Base-by-base conservation (phyloP, 2,113 vertebrate genomes). In the Pongo pygmaeus region DNA sequence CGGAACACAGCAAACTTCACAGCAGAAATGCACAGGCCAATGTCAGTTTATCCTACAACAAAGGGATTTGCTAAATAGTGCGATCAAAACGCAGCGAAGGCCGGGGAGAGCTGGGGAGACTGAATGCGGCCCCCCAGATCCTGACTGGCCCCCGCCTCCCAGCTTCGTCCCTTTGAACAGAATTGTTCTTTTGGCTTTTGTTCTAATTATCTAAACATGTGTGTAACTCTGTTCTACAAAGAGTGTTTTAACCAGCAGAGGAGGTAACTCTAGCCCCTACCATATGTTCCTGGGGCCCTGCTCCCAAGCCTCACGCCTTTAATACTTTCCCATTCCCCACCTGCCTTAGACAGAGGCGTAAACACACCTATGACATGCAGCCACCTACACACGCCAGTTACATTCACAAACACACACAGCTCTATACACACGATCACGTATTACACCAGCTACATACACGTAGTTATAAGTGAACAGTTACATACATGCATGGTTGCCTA, bases 1-100 rank as follows among this genome's bases (percentile, higher is more conserved):
- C 61, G 61, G 96, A 97, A 98, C 85, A 91, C 79, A 94, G 96
- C 96, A 91, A 98, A 97, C 97, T 96, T 94, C 93, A 98, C 97
- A 97, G 98, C 94, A 97, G 97, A 98, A 98, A 98, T 23, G 92
- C 20, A 4, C 52, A 55, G 84, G 80, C 98, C 94, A 95, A 93
- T 97, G 98, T 92, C 93, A 96, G 94, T 93, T 97, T 97, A 98
- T 97, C 91, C 89, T 78, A 97, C 98, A 98, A 87, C 30, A 43
- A 83, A 98, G 95, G 84, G 94, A 94, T 84, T 96, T 84, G 92
- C 97, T 97, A 84, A 97, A 84, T 20, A 97, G 80, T 57, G 55
- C 20, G 30, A 97, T 95, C 96, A 97, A 91, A 98, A 94, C 6
- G 30, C 94, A 79, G 17, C 32, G 40, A 90, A 93, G 95, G 91